Conservation (phyloP, 2,113 vertebrate genomes). For the Connochaetes taurinus region DNA sequence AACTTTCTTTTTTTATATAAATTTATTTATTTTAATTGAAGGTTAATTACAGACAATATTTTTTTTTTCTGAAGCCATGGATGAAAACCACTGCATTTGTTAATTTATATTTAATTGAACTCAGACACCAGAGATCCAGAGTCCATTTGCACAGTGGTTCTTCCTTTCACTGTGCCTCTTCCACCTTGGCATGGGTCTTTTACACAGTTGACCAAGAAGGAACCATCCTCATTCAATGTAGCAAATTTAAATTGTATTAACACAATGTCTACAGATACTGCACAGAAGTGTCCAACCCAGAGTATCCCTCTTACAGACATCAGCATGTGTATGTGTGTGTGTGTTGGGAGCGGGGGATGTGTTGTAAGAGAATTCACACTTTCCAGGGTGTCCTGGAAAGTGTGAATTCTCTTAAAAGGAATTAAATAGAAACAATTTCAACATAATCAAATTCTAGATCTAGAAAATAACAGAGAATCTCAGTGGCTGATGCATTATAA, state of each 20-base stretch:
- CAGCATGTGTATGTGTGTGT: background rate
- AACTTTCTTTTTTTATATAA: background rate
- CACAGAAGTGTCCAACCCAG: too few species aligned
- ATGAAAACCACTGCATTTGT: background rate
- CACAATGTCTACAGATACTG: background rate
- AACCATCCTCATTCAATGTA: accelerated
- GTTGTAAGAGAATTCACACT: too few species aligned
- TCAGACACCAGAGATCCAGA: too few species aligned
- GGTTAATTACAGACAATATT: too few species aligned
- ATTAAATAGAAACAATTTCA: background rate
- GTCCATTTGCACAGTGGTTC: accelerated
- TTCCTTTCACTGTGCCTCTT: accelerated
- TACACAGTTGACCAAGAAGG: background rate
- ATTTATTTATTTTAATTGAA: too few species aligned
- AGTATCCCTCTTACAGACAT: accelerated
- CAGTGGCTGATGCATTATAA: background rate
- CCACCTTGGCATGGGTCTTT: too few species aligned
- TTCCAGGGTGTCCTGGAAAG: too few species aligned
- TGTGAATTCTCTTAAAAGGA: background rate
- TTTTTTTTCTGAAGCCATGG: background rate
- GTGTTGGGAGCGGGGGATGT: background rate
- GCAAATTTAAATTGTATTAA: background rate
- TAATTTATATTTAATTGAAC: background rate
- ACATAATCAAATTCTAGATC: background rate
- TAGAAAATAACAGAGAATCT: background rate